These are phyloP conservation scores for Oscheius sp. DNA, from an alignment of 1,140 invertebrate species.

Conservation along the genomic window DNA sequence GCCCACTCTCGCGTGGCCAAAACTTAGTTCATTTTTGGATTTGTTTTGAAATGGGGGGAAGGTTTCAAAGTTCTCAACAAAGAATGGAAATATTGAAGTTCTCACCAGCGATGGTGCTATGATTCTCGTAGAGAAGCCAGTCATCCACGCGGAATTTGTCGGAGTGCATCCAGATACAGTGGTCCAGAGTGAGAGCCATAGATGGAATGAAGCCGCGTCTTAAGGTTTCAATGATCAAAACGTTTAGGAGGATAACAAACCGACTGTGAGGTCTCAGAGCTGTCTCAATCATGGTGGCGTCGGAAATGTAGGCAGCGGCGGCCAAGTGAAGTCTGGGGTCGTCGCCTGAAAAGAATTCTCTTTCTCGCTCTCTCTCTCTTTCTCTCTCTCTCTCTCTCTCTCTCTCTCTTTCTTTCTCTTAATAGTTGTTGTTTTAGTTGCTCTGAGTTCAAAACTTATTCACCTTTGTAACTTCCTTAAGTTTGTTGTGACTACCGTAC, in stretches of 20 bases:
- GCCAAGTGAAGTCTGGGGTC: constrained; percentile 39
- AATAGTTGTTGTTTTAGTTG: too few relatives aligned
- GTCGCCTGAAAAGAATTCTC: constrained; percentile 20
- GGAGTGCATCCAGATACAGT: constrained; percentile 49
- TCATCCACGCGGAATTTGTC: constrained; percentile 51
- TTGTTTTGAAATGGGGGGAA: too few relatives aligned
- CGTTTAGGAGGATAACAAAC: neutral
- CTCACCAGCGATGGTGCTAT: constrained; percentile 36
- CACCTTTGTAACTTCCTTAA: too few relatives aligned
- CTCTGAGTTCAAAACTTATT: too few relatives aligned
- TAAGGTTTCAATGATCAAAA: neutral
- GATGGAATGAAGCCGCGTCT: constrained; percentile 47
- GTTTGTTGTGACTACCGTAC: too few relatives aligned
- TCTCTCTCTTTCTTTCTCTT: too few relatives aligned
- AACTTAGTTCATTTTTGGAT: too few relatives aligned
- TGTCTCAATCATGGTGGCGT: constrained; percentile 44
- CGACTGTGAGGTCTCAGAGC: constrained; percentile 37
- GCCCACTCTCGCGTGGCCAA: too few relatives aligned
- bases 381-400: too few relatives aligned
- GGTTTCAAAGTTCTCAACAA: neutral
- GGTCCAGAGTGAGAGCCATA: constrained; percentile 51
- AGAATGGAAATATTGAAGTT: neutral
- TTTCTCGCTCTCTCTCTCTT: too few relatives aligned
- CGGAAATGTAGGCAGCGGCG: constrained; percentile 46
- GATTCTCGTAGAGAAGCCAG: constrained; percentile 54